Evolutionary conservation across 2,888 invertebrate species (phyloP), one percentile per base, ranked within the genome.

Genomic region (Dusona sp.): DNA sequence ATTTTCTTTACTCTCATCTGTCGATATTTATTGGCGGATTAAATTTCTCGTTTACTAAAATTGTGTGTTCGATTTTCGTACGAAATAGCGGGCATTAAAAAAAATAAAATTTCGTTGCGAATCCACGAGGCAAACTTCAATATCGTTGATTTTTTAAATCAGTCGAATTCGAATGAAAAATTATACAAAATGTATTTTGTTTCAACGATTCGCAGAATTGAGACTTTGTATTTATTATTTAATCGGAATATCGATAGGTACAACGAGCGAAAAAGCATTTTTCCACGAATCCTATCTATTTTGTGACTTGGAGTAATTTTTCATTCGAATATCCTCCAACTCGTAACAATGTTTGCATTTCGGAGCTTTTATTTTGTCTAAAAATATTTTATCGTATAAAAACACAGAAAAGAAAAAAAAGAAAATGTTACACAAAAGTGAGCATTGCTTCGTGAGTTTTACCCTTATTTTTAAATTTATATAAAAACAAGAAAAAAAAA

Each of bases 401-500:
- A 57, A 25, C 9, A 25, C 29, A 68, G 19, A 9, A 45, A 65
- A 33, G 42, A 48, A 67, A 36, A 65, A 61, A 16, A 33, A 54
- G 8, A 16, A 48, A 68, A 33, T 29, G 48, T 78, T 25, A 42
- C 68, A 29, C n/a, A 22, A 67, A 73, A 54, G 42, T 29, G 33
- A 75, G 67, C 64, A 36, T 42, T 70, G 84, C 85, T 82, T 79
- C 74, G 48, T 78, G 38, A 67, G 25, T 82, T 68, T 74, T 57
- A 29, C 67, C 48, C 73, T 36, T 78, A 25, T 33, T 64, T 61
- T 75, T 79, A 16, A 19, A 48, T 70, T 48, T 72, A 22, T 48
- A 45, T 72, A 42, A n/a, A 68, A 25, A 67, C 7, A 68, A 36
- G 29, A 25, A 36, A 33, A 77, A 42, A 25, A 36, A 33, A 77